Percentiles rank a stretch among this genome's conserved stretches.
These are phyloP conservation scores for Saxidomus purpurata DNA, from an alignment of 1,140 invertebrate species.

Conservation along the genomic window DNA sequence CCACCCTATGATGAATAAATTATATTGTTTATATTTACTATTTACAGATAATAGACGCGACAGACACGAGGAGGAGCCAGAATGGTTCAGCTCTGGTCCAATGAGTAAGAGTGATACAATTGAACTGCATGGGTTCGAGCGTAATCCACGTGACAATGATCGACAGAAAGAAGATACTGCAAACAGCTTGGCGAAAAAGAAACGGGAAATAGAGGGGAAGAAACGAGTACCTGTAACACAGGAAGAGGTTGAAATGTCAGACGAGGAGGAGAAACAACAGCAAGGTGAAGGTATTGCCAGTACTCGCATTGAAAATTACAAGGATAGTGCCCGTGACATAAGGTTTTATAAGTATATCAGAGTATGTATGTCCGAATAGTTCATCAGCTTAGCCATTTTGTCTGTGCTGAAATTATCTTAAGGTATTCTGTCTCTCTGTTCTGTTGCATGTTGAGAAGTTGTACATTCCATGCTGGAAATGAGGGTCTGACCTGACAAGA, in stretches of 20 bases:
- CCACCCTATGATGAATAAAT: too few relatives aligned
- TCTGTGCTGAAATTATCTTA: too few relatives aligned
- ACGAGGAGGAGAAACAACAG: constrained; percentile 9
- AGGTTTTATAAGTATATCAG: too few relatives aligned
- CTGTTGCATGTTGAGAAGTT: too few relatives aligned
- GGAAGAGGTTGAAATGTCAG: constrained; percentile 57
- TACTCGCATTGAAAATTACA: too few relatives aligned
- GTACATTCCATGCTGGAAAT: too few relatives aligned
- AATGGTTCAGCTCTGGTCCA: constrained; percentile 94
- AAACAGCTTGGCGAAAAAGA: background rate
- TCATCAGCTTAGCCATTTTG: too few relatives aligned
- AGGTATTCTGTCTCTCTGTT: too few relatives aligned
- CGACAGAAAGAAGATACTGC: background rate
- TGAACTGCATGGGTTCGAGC: constrained; percentile 96
- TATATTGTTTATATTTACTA: too few relatives aligned
- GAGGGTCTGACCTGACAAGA: too few relatives aligned
- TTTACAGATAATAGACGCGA: constrained; percentile 58
- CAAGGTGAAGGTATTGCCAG: background rate
- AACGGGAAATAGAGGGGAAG: constrained; percentile 57
- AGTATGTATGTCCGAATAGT: too few relatives aligned
- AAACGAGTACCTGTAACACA: constrained; percentile 45
- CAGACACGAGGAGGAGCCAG: constrained; percentile 85
- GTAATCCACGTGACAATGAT: constrained; percentile 85
- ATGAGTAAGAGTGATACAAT: constrained; percentile 97
- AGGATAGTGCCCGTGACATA: too few relatives aligned